Percentiles rank a stretch among this genome's conserved stretches.
Conservation (phyloP, 2,888 invertebrate species). For the Meteorus colon region DNA sequence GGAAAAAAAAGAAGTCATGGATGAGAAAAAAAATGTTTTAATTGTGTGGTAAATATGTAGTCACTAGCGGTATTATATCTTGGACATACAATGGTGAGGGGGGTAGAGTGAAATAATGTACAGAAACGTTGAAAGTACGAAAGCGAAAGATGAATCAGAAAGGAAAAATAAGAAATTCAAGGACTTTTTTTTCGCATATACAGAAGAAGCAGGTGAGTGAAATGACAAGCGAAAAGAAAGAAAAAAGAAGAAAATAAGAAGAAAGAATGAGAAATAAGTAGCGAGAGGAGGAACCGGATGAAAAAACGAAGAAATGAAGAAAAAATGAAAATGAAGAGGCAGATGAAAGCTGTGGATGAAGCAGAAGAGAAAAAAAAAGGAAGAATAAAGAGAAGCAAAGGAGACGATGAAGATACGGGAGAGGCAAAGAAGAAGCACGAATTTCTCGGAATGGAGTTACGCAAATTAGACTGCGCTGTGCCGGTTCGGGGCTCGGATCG, state of each 20-base stretch:
- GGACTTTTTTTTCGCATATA: constrained; percentile 23
- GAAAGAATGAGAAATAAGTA: constrained; percentile 42
- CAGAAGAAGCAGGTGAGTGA: constrained; percentile 38
- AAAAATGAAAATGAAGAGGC: constrained; percentile 11
- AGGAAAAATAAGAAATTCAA: constrained; percentile 14
- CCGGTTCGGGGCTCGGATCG: constrained; percentile 48
- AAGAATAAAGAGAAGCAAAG: constrained; percentile 11
- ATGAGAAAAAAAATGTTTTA: constrained; percentile 24
- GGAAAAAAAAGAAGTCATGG: neutral
- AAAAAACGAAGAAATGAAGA: constrained; percentile 10
- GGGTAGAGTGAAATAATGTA: constrained; percentile 9
- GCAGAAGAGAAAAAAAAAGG: neutral
- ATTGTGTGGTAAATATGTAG: constrained; percentile 35
- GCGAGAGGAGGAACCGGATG: constrained; percentile 17
- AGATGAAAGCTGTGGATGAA: constrained; percentile 12
- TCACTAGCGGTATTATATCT: constrained; percentile 17
- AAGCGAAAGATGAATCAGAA: constrained; percentile 30
- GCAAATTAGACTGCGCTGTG: constrained; percentile 59
- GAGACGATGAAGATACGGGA: constrained; percentile 20
- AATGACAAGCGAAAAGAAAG: constrained; percentile 39
- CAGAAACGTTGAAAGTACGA: constrained; percentile 21
- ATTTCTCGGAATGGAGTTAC: constrained; percentile 61
- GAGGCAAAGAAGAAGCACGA: constrained; percentile 27
- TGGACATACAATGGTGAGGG: constrained; percentile 18
- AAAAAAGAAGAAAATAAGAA: neutral